Evolutionary conservation across 2,888 invertebrate genomes (phyloP), one percentile per base, ranked within the genome.

Genomic region (Cheilosia vulpina): DNA sequence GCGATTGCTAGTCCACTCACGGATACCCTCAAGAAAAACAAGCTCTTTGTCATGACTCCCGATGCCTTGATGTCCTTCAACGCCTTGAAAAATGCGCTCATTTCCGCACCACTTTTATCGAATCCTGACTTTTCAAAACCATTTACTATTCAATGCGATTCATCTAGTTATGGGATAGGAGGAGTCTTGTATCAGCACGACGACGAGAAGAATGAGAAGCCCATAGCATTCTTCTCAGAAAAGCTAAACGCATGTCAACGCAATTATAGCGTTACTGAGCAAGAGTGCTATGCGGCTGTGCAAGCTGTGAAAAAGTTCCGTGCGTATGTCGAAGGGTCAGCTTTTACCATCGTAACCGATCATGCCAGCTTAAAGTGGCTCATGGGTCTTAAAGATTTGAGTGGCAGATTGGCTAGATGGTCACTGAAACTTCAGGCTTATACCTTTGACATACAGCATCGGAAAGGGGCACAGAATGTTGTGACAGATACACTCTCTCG

Each of bases 341-440:
- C 50, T 17, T 62, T 62, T 47, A 63, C 45, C 2, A 41, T 63
- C 17, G 38, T 62, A 9, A 62, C 62, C 4, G 43, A 62, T 21
- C 63, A 63, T 63, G 63, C 63, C 41, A 60, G 60, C 60, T 60
- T 60, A 31, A 60, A 60, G 43, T 45, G 60, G 60, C 43, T 60
- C 17, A 60, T 60, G 60, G 19, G 60, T 15, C 60, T 31, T 19
- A 60, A 88, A 65, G 88, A 89, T 34, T 87, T 89, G 2, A 75
- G 76, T 24, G 89, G 88, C 3, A 68, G 88, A 41, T 68, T 90
- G 34, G 89, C 89, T 2, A 21, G 88, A 9, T 90, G 88, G 87
- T 75, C 78, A 0, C 17, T 87, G 1, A 62, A 78, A 27, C 45
- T 87, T 2, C 87, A 87, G 58, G 78, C 41, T 79, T 90, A 58